These are phyloP conservation scores for Adineta ricciae DNA, from an alignment of 2,888 invertebrate species.

Conservation along the genomic window DNA sequence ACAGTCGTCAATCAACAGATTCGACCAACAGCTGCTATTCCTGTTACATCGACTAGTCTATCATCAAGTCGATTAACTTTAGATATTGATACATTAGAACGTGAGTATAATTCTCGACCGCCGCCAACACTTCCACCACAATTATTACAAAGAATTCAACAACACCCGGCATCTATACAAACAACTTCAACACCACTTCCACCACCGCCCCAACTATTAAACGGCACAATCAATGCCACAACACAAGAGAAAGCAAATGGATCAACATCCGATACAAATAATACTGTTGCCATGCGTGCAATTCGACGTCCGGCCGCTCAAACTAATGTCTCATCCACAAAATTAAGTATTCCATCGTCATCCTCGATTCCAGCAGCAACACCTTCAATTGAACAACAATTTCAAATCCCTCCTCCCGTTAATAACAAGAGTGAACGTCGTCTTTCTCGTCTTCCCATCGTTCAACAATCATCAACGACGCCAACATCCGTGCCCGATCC, in stretches of 20 bases:
- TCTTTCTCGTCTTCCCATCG: background rate
- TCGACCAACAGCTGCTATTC: constrained; percentile 21
- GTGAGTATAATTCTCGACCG: constrained; percentile 3
- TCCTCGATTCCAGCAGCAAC: background rate
- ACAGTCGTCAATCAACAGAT: background rate
- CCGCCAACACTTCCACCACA: background rate
- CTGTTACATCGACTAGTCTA: background rate
- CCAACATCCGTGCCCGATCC: background rate
- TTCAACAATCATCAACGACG: background rate
- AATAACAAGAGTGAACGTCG: background rate
- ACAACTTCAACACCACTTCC: constrained; percentile 4
- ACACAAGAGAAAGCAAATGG: background rate
- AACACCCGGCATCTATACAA: background rate
- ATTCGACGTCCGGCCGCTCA: background rate
- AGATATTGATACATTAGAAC: constrained; percentile 19
- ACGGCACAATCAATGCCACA: background rate
- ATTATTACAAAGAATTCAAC: background rate
- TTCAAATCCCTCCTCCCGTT: background rate
- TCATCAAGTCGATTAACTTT: constrained; percentile 12
- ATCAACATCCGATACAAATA: background rate
- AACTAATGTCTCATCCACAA: background rate
- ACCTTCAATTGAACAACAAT: background rate
- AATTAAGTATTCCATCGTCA: background rate
- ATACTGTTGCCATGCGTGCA: background rate
- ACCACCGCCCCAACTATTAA: too few relatives aligned